These are phyloP conservation scores for Enteromius unitaeniatus DNA, from an alignment of 2,797 vertebrate genomes.

Conservation along the genomic window DNA sequence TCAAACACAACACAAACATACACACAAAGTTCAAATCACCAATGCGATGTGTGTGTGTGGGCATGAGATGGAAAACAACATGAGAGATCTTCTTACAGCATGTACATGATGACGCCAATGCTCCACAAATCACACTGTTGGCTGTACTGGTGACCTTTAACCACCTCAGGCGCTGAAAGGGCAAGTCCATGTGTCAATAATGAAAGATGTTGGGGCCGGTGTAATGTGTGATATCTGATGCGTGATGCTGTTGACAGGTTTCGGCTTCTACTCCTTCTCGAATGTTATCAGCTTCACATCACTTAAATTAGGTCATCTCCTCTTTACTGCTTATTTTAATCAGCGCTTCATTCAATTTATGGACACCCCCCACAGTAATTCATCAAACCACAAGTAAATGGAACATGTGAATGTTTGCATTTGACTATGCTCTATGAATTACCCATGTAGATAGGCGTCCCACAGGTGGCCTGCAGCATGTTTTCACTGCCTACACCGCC, in stretches of 20 bases:
- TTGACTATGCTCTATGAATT: constrained; percentile 59
- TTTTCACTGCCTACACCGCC: constrained; percentile 81
- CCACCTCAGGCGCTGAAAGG: constrained; percentile 88
- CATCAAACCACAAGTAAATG: constrained; percentile 51
- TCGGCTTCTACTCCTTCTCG: constrained; percentile 30
- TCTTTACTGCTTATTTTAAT: constrained; percentile 56
- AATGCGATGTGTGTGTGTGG: constrained; percentile 12
- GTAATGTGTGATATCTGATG: constrained; percentile 45
- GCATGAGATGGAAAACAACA: constrained; percentile 7
- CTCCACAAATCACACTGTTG: constrained; percentile 92
- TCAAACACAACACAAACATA: not conserved
- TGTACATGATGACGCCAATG: constrained; percentile 91
- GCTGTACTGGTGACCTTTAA: constrained; percentile 85
- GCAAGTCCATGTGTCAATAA: constrained; percentile 53
- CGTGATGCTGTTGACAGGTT: constrained; percentile 48
- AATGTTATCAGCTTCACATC: constrained; percentile 49
- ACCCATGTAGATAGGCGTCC: constrained; percentile 92
- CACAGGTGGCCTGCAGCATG: constrained; percentile 85
- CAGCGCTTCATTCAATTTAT: constrained; percentile 53
- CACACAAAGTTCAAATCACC: constrained; percentile 27
- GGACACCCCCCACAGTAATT: constrained; percentile 48
- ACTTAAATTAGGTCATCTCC: constrained; percentile 58
- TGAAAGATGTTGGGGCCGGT: constrained; percentile 38
- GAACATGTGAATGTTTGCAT: constrained; percentile 36
- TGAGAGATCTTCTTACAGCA: constrained; percentile 83